These are phyloP conservation scores for Limnephilus rhombicus DNA, from an alignment of 2,888 invertebrate genomes.

Conservation along the genomic window DNA sequence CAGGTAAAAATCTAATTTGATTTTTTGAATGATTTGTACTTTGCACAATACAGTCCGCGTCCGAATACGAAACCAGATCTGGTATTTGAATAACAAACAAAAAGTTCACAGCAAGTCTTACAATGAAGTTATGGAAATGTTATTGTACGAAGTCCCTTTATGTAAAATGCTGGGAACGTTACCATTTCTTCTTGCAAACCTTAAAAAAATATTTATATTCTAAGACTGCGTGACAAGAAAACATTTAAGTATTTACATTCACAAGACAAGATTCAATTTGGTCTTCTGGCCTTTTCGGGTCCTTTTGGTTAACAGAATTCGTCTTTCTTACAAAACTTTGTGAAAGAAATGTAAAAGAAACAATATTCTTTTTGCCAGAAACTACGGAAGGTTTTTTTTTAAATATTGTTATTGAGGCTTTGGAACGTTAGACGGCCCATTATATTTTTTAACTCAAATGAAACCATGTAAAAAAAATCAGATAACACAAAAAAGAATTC, in stretches of 20 bases:
- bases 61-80: not conserved
- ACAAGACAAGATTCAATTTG: conserved; percentile 32
- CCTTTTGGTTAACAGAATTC: not conserved
- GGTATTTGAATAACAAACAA: not conserved
- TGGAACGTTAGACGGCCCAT: not conserved
- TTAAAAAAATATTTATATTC: conserved; percentile 19
- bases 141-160: conserved; percentile 26
- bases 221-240: conserved; percentile 33
- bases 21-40: not conserved
- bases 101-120: not conserved
- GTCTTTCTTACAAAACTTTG: not conserved
- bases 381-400: not conserved
- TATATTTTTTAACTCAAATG: not conserved
- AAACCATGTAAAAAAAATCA: not conserved
- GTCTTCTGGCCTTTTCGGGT: not conserved
- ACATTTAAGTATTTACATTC: conserved; percentile 42
- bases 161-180: conserved; percentile 3
- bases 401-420: not conserved
- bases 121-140: conserved; percentile 23
- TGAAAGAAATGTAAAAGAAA: not conserved
- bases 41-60: not conserved
- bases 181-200: conserved; percentile 5
- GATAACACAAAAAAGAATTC: not conserved
- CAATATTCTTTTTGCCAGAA: not conserved
- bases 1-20: not conserved